Conservation (phyloP, 2,113 vertebrate species). For the Brachirus orientalis region DNA sequence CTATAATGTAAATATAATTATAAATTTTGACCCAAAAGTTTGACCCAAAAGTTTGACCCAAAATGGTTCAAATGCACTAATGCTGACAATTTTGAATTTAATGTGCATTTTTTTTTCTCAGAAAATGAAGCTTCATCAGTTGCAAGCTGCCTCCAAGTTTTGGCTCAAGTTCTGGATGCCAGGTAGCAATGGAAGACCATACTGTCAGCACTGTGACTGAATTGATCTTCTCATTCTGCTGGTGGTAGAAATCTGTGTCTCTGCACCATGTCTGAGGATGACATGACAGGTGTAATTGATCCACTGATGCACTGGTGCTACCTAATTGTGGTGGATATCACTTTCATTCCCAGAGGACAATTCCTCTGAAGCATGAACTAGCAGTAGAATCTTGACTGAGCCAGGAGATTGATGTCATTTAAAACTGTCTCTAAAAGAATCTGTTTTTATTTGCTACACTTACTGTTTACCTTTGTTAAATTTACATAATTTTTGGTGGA, state of each 20-base stretch:
- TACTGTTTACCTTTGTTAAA: background rate
- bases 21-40: no score
- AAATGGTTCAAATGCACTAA: no score
- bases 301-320: constrained; percentile 46
- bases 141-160: constrained; percentile 90
- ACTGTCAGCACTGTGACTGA: constrained; percentile 32
- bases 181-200: constrained; percentile 83
- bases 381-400: constrained; percentile 9
- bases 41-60: no score
- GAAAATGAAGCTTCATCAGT: constrained; percentile 88
- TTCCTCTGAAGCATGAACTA: constrained; percentile 30
- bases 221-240: constrained; percentile 24
- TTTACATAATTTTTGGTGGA: no score
- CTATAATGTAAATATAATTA: no score
- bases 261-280: constrained; percentile 44
- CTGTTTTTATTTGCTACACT: background rate
- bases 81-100: no score
- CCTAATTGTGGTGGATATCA: constrained; percentile 55
- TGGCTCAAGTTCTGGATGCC: constrained; percentile 92
- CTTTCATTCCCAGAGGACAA: constrained; percentile 38
- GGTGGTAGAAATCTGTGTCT: constrained; percentile 49
- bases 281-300: constrained; percentile 56
- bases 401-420: constrained; percentile 32
- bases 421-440: constrained; percentile 8
- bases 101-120: constrained; percentile 63